phyloP scores from a whole-genome alignment of 2,888 invertebrate species.

The Drosophila mercatorum region DNA sequence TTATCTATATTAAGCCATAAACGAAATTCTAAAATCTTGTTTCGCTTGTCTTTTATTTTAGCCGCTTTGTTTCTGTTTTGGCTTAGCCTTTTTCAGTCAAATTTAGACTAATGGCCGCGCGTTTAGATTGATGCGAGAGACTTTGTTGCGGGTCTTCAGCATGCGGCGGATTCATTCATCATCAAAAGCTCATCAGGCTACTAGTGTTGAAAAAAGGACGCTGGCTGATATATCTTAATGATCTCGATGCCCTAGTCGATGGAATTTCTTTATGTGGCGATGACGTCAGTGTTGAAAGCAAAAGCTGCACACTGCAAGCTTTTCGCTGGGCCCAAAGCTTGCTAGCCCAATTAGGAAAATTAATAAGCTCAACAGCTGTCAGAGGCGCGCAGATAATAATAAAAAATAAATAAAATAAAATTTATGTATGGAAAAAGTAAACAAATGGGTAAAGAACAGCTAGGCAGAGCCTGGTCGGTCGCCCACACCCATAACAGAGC shows the following conservation, averaged over 20 bases:
- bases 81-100: not conserved
- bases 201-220: slow-evolving; percentile 37
- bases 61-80: not conserved
- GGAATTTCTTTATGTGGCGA: slow-evolving; percentile 10
- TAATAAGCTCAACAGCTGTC: slow-evolving; percentile 52
- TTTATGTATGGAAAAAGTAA: slow-evolving; percentile 17
- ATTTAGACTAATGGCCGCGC: slow-evolving; percentile 22
- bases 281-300: slow-evolving; percentile 44
- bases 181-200: slow-evolving; percentile 65
- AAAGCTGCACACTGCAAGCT: slow-evolving; percentile 28
- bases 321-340: slow-evolving; percentile 22
- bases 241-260: slow-evolving; percentile 1
- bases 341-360: slow-evolving; percentile 45
- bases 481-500: slow-evolving; percentile 50
- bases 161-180: slow-evolving; percentile 14
- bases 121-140: slow-evolving; percentile 30
- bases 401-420: slow-evolving; percentile 5
- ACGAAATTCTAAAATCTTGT: not conserved
- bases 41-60: slow-evolving; percentile 3
- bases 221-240: slow-evolving; percentile 38
- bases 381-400: slow-evolving; percentile 18
- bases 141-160: slow-evolving; percentile 21
- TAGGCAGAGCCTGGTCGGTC: slow-evolving; percentile 23
- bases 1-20: not conserved
- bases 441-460: slow-evolving; percentile 33